phyloP scores from a whole-genome alignment of 2,888 invertebrate genomes.

The Hypomecis punctinalis region DNA sequence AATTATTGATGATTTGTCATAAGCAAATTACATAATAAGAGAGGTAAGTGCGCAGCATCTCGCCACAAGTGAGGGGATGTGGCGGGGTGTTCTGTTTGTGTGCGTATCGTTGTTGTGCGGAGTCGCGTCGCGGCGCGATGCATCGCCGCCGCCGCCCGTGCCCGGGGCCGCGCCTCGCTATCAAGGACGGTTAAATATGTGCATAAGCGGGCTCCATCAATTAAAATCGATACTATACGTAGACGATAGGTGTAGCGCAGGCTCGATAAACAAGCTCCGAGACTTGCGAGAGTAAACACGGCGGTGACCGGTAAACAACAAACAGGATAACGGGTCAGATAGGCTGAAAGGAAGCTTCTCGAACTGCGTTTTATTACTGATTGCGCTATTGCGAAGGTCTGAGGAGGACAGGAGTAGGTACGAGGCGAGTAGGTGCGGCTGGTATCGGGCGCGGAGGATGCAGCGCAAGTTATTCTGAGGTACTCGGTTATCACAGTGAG shows the following conservation, averaged over 20 bases:
- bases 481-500: conserved; percentile 37
- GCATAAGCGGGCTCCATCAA: conserved; percentile 11
- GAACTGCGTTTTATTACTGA: neutral
- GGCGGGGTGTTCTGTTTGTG: conserved; percentile 40
- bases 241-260: neutral
- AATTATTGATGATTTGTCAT: neutral
- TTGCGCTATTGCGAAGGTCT: neutral
- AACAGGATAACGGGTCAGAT: neutral
- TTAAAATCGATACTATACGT: conserved; percentile 10
- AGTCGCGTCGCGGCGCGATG: conserved; percentile 7
- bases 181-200: conserved; percentile 14
- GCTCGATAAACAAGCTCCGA: neutral
- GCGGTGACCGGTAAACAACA: conserved; percentile 2
- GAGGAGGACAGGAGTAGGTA: neutral
- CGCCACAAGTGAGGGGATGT: conserved; percentile 45
- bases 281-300: neutral
- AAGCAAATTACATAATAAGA: conserved; percentile 51
- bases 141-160: conserved; percentile 6
- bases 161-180: conserved; percentile 30
- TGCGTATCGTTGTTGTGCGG: conserved; percentile 6
- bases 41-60: conserved; percentile 59
- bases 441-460: neutral
- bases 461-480: conserved; percentile 25
- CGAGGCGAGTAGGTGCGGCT: neutral
- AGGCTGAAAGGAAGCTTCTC: neutral